Base-by-base conservation (phyloP, 2,888 invertebrate species). In the Lasius platythorax region DNA sequence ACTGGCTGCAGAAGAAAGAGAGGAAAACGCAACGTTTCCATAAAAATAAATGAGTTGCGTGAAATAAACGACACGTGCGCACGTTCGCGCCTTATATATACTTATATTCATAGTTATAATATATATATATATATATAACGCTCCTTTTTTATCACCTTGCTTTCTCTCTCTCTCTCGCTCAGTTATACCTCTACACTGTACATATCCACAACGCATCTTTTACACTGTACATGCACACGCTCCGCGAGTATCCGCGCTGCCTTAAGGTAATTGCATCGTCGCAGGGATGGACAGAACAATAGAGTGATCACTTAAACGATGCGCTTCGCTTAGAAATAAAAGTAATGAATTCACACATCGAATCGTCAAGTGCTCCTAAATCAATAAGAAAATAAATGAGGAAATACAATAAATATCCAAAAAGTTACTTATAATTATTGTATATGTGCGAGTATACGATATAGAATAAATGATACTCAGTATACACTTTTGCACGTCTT, bases 201-300 rank as follows among this genome's bases (percentile, higher is more conserved):
- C 94, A 95, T 94, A 94, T 94, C 94, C 94, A 94, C 95, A 95
- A 94, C 93, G 94, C 94, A 94, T 94, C 94, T 94, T 94, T 94
- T 94, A 94, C 94, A 94, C 95, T 94, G 94, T 95, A 94, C 94
- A 94, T 92, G 92, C 94, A 94, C 91, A 93, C 93, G 92, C 93
- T 92, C 91, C 92, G 92, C 92, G 92, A 93, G 90, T 93, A 93
- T 93, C 91, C 91, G 92, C 93, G 92, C 93, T 92, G 92, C 92
- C 91, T 92, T 93, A 92, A 90, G 85, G 91, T 91, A 91, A 88
- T 89, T 91, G 88, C 76, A 73, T 58, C n/a, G 74, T 81, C 46
- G 72, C 85, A 87, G 86, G 85, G 84, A 91, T 88, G 83, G 83
- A 83, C 90, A 85, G 76, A 87, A 89, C 88, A 85, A 58, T 64